These are phyloP conservation scores for Teinopalpus imperialis DNA, from an alignment of 2,888 invertebrate genomes.

Conservation along the genomic window DNA sequence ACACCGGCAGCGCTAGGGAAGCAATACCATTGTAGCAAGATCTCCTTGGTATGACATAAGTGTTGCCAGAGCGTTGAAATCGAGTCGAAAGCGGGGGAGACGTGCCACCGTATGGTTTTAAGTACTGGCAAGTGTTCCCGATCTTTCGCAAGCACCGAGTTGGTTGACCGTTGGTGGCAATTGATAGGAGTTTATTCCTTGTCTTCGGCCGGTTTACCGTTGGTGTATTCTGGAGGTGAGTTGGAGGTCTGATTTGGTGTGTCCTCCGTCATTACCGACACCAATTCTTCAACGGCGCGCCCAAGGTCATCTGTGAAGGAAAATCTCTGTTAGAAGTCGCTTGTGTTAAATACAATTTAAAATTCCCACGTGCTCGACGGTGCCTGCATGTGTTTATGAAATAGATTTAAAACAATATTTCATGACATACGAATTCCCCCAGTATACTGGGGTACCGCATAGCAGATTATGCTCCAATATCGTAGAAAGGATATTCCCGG, in stretches of 20 bases:
- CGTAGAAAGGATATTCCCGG: no score
- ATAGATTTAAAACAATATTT: no score
- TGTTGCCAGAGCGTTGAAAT: slow-evolving; percentile 60
- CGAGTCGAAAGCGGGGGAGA: slow-evolving; percentile 21
- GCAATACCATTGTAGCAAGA: slow-evolving; percentile 35
- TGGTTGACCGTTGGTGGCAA: slow-evolving; percentile 28
- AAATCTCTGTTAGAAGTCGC: not conserved
- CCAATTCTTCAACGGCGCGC: slow-evolving; percentile 93
- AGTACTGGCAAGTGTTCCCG: slow-evolving; percentile 36
- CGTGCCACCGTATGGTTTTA: slow-evolving; percentile 27
- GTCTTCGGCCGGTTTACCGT: slow-evolving; percentile 67
- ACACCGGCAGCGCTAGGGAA: slow-evolving; percentile 18
- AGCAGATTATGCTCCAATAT: no score
- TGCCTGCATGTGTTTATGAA: no score
- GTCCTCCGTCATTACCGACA: slow-evolving; percentile 93
- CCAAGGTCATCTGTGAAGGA: slow-evolving; percentile 88
- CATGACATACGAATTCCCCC: no score
- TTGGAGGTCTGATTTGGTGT: slow-evolving; percentile 47
- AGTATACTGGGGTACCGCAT: no score
- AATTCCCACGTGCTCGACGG: no score
- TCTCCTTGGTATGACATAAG: slow-evolving; percentile 44
- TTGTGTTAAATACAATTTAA: no score
- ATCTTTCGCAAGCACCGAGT: slow-evolving; percentile 41
- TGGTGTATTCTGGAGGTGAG: slow-evolving; percentile 75
- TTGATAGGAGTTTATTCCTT: slow-evolving; percentile 43